Conservation (phyloP, 2,888 invertebrate species). For the Galerucella nymphaeae region DNA sequence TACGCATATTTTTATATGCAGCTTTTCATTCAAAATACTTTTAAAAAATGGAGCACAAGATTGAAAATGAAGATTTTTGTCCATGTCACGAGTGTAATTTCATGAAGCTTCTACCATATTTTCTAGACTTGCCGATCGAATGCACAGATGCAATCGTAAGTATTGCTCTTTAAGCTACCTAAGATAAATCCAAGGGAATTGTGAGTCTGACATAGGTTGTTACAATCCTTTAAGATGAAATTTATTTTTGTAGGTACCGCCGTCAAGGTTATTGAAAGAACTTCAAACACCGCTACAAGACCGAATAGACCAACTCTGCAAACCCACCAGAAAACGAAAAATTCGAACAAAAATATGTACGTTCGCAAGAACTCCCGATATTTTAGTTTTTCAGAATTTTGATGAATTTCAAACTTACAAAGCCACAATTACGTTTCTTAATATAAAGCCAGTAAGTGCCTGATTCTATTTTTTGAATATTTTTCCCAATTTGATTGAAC, state of each 20-base stretch:
- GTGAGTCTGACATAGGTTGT: constrained; percentile 23
- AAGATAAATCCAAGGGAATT: too few relatives aligned
- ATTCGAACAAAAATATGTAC: constrained; percentile 45
- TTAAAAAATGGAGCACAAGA: neutral
- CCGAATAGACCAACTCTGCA: constrained; percentile 54
- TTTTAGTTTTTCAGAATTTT: constrained; percentile 73
- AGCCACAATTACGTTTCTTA: constrained; percentile 69
- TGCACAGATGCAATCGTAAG: constrained; percentile 38
- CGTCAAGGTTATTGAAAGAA: constrained; percentile 58
- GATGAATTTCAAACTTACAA: constrained; percentile 67
- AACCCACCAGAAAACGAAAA: constrained; percentile 49
- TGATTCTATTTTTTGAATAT: neutral
- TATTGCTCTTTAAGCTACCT: constrained; percentile 1
- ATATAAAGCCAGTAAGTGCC: constrained; percentile 68
- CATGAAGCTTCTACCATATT: constrained; percentile 46
- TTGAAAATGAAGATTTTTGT: constrained; percentile 14
- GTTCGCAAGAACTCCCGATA: constrained; percentile 63
- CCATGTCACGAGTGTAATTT: constrained; percentile 37
- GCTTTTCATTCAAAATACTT: neutral
- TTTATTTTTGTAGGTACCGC: constrained; percentile 53
- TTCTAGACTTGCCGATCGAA: constrained; percentile 44
- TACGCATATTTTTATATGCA: neutral
- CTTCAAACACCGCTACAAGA: constrained; percentile 59
- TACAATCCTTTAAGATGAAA: too few relatives aligned
- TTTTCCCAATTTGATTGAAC: neutral